phyloP scores from a whole-genome alignment of 2,797 vertebrate genomes.

The Brotogeris chrysoptera region DNA sequence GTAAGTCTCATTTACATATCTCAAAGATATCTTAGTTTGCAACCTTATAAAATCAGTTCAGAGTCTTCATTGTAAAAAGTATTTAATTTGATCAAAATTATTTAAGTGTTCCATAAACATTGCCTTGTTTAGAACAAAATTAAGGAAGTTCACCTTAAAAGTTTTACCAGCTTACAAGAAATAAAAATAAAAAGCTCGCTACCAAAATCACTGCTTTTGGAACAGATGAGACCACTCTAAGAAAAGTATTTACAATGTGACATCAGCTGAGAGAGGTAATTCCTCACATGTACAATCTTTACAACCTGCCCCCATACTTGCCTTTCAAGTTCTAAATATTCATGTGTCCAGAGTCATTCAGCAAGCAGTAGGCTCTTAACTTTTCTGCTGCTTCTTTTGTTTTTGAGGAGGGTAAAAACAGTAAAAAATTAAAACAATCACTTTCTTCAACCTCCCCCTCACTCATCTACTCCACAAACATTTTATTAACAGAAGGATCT shows the following conservation, averaged over 20 bases:
- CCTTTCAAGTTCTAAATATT: neutral
- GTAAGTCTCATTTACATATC: neutral
- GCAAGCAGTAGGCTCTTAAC: neutral
- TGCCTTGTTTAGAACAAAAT: neutral
- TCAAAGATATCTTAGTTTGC: neutral
- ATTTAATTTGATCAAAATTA: neutral
- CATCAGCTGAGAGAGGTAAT: neutral
- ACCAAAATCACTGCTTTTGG: neutral
- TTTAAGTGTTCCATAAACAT: neutral
- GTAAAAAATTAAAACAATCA: neutral
- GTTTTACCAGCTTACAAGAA: neutral
- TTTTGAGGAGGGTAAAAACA: neutral
- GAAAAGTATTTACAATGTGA: neutral
- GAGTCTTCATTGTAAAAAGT: neutral
- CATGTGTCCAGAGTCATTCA: neutral
- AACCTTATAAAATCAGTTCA: neutral
- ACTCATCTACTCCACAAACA: neutral
- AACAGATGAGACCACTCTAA: neutral
- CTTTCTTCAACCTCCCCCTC: neutral
- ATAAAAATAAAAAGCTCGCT: neutral
- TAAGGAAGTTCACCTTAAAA: neutral
- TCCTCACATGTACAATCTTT: neutral
- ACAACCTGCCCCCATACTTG: neutral
- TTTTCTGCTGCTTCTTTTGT: no score
- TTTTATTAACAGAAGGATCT: neutral